Evolutionary conservation across 2,113 vertebrate species (phyloP).

Genomic region (Neodontobutis hainanensis): DNA sequence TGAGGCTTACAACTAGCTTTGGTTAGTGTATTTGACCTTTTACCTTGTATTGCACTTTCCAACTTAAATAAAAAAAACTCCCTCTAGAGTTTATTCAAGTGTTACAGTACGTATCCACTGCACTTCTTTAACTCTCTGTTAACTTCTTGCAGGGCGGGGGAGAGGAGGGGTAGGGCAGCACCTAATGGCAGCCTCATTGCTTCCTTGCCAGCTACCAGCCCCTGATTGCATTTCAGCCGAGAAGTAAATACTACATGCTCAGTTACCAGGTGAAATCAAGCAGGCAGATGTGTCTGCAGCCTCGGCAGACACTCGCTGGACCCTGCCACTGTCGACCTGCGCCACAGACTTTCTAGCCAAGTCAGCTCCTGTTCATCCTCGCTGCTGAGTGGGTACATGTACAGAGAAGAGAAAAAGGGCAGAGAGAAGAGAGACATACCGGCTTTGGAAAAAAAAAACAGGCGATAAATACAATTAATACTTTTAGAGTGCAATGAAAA

Average conservation of each 20-base stretch:
- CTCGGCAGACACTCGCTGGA: slow-evolving; percentile 73
- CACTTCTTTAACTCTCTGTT: slow-evolving; percentile 31
- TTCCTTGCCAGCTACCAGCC: slow-evolving; percentile 71
- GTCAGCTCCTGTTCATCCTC: slow-evolving; percentile 71
- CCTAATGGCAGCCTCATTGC: slow-evolving; percentile 63
- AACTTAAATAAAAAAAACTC: neutral
- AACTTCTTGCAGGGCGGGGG: slow-evolving; percentile 12
- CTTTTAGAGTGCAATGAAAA: slow-evolving; percentile 3
- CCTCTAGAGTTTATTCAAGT: neutral
- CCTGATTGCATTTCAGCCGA: slow-evolving; percentile 79
- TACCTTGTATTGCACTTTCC: slow-evolving; percentile 7
- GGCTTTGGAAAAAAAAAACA: neutral
- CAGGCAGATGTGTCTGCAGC: slow-evolving; percentile 77
- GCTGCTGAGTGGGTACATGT: slow-evolving; percentile 43
- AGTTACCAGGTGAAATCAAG: slow-evolving; percentile 82
- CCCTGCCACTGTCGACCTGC: slow-evolving; percentile 64
- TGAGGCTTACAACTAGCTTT: no score
- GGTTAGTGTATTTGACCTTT: neutral
- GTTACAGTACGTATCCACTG: neutral
- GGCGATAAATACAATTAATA: slow-evolving; percentile 1
- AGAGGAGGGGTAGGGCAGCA: neutral
- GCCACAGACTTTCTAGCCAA: slow-evolving; percentile 68
- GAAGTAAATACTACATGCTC: slow-evolving; percentile 83
- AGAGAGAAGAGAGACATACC: neutral
- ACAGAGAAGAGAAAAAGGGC: neutral